These are phyloP conservation scores for Papilio xuthus DNA, from an alignment of 1,140 invertebrate genomes.

Conservation along the genomic window DNA sequence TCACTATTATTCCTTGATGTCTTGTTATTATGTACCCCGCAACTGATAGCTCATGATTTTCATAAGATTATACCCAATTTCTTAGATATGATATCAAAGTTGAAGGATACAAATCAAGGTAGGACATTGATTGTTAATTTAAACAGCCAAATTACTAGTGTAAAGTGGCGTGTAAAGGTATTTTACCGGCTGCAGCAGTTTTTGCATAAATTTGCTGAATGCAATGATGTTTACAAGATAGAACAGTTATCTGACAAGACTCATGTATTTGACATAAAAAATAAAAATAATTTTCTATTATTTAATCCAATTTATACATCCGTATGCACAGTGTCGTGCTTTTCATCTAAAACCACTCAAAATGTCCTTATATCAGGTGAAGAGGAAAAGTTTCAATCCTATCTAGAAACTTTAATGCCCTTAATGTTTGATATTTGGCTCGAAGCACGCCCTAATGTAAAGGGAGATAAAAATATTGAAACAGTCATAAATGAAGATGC, in stretches of 20 bases:
- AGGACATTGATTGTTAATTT: conserved; percentile 85
- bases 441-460: conserved; percentile 83
- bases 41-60: conserved; percentile 84
- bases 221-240: conserved; percentile 52
- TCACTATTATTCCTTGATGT: conserved; percentile 89
- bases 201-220: conserved; percentile 72
- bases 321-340: conserved; percentile 62
- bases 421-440: conserved; percentile 88
- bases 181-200: conserved; percentile 85
- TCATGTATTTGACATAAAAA: conserved; percentile 50
- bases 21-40: conserved; percentile 83
- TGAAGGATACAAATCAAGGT: conserved; percentile 84
- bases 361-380: conserved; percentile 63
- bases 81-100: conserved; percentile 89
- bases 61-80: conserved; percentile 89
- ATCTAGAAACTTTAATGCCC: conserved; percentile 85
- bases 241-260: conserved; percentile 43
- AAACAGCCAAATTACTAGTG: conserved; percentile 85
- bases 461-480: conserved; percentile 63
- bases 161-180: conserved; percentile 89
- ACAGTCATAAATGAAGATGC: conserved; percentile 82
- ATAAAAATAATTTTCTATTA: conserved; percentile 59
- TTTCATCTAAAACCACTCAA: conserved; percentile 62
- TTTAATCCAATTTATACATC: conserved; percentile 60
- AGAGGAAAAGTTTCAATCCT: conserved; percentile 76